A percentile compares a stretch with the other conserved stretches of the same genome.
Evolutionary conservation across 1,140 invertebrate species (phyloP).

Genomic region (Dysdera silvatica): DNA sequence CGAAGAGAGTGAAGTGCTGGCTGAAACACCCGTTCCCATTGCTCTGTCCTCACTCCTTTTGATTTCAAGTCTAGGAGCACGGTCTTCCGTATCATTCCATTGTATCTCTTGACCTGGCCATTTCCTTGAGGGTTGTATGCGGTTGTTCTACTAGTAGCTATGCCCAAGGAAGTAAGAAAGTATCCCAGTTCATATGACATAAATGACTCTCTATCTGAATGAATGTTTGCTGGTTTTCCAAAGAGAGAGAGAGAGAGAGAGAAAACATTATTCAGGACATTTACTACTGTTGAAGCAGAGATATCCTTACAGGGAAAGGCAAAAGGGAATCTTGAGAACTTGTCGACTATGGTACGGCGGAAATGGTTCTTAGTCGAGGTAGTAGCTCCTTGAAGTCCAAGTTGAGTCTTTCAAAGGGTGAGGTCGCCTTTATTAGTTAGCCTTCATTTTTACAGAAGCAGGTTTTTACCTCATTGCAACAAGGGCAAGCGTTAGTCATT

Average conservation of each 20-base stretch:
- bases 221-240: background rate
- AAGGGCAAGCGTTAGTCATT: background rate
- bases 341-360: conserved; percentile 36
- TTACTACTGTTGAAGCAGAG: background rate
- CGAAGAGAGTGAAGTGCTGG: conserved; percentile 9
- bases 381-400: conserved; percentile 38
- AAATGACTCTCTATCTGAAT: conserved; percentile 33
- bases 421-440: conserved; percentile 34
- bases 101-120: conserved; percentile 26
- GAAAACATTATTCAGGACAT: background rate
- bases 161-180: background rate
- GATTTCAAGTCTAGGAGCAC: conserved; percentile 14
- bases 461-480: conserved; percentile 32
- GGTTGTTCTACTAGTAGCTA: conserved; percentile 26
- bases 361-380: conserved; percentile 34
- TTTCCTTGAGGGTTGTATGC: conserved; percentile 22
- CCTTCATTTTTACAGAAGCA: conserved; percentile 17
- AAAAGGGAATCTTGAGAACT: conserved; percentile 40
- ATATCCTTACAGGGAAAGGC: background rate
- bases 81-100: conserved; percentile 32
- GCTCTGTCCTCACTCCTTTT: background rate
- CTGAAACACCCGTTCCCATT: conserved; percentile 10
- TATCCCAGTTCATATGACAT: conserved; percentile 33
- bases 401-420: conserved; percentile 34
- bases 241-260: background rate